Conservation (phyloP, 2,113 vertebrate genomes). For the Microcebus jonahi region DNA sequence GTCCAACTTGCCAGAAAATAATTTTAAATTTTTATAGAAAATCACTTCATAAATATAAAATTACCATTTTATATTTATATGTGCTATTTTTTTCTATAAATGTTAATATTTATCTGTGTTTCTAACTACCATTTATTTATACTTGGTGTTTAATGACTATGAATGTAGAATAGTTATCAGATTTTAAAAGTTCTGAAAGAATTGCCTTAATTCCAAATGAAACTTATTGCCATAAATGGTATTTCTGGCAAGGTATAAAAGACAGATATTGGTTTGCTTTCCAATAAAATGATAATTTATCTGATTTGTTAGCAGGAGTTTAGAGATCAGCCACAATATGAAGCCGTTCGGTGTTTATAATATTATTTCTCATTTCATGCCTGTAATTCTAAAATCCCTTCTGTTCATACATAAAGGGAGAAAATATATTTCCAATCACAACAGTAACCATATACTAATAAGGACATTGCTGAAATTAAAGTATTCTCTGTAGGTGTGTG, state of each 20-base stretch:
- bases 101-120: slow-evolving; percentile 55
- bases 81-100: slow-evolving; percentile 18
- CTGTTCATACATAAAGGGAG: background rate
- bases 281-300: background rate
- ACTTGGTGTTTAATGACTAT: slow-evolving; percentile 59
- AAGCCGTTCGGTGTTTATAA: background rate
- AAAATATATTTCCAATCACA: background rate
- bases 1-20: background rate
- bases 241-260: slow-evolving; percentile 46
- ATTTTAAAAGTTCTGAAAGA: slow-evolving; percentile 61
- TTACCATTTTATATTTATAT: background rate
- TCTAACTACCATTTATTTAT: slow-evolving; percentile 71
- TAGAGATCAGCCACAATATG: background rate
- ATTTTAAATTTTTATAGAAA: slow-evolving; percentile 30
- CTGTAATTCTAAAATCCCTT: background rate
- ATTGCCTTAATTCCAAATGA: slow-evolving; percentile 27
- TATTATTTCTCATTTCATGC: background rate
- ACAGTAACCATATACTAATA: fast-evolving
- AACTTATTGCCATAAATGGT: background rate
- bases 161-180: slow-evolving; percentile 51
- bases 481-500: background rate
- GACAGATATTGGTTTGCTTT: fast-evolving
- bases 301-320: background rate
- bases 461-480: background rate
- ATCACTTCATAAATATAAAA: slow-evolving; percentile 39